Percentiles rank a stretch among this genome's conserved stretches.
Conservation (phyloP, 1,140 invertebrate genomes). For the Ridgeia piscesae region DNA sequence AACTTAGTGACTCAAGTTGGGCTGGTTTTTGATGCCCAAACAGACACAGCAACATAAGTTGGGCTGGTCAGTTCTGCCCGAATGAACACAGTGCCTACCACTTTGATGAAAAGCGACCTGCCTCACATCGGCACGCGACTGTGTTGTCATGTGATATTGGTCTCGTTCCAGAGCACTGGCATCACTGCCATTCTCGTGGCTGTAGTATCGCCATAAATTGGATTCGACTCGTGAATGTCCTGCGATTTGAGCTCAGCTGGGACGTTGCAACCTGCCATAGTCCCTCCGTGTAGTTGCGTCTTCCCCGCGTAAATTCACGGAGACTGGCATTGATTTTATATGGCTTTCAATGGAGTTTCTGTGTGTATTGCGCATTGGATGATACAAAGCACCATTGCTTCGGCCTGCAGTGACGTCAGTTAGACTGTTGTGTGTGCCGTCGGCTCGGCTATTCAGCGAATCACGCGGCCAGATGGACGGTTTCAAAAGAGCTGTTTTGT, state of each 20-base stretch:
- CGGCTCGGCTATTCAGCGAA: neutral
- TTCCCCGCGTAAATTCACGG: neutral
- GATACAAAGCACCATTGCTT: neutral
- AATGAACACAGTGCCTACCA: neutral
- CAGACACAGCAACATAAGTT: neutral
- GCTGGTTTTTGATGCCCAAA: neutral
- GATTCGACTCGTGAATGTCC: neutral
- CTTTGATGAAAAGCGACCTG: neutral
- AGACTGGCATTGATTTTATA: neutral
- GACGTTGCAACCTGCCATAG: neutral
- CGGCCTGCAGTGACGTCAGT: neutral
- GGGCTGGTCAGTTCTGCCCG: neutral
- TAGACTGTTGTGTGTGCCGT: neutral
- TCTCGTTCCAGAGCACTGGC: neutral
- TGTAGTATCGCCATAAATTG: neutral
- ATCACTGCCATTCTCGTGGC: neutral
- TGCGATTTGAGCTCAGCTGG: neutral
- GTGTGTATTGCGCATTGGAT: neutral
- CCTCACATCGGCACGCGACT: neutral
- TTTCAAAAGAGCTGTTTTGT: neutral
- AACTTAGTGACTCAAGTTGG: neutral
- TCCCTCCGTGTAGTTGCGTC: neutral
- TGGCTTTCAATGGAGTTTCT: conserved; percentile 5
- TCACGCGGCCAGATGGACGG: neutral
- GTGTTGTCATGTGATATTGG: neutral